phyloP scores from a whole-genome alignment of 64 coral and sea anemone species.

The Pocillopora verrucosa region DNA sequence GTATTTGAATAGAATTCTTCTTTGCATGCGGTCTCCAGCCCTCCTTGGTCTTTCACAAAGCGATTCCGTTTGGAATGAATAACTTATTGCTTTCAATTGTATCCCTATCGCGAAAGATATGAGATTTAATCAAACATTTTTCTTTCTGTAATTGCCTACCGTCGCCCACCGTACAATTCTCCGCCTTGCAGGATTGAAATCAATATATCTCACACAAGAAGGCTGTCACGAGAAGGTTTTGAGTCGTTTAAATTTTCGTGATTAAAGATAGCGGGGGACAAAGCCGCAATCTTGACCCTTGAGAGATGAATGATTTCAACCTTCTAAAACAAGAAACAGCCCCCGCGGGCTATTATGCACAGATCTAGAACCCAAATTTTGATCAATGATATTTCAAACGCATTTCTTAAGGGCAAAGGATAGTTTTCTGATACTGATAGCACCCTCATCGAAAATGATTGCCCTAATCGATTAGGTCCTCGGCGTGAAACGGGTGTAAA shows the following conservation, averaged over 20 bases:
- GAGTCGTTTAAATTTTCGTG: conserved; percentile 9
- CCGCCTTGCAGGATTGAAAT: neutral
- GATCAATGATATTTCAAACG: neutral
- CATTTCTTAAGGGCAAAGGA: neutral
- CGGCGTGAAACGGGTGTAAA: neutral
- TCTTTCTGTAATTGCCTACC: neutral
- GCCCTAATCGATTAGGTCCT: neutral
- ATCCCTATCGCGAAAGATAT: neutral
- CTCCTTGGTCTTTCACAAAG: neutral
- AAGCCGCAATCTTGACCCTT: neutral
- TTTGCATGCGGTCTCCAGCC: neutral
- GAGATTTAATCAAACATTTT: conserved; percentile 23
- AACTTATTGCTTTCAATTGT: neutral
- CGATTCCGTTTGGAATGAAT: neutral
- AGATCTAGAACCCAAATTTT: neutral
- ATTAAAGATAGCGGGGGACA: neutral
- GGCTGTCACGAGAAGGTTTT: neutral
- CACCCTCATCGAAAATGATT: neutral
- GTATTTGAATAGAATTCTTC: conserved; percentile 31
- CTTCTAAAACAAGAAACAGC: neutral
- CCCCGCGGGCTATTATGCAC: neutral
- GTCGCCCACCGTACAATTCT: neutral
- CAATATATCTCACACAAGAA: neutral
- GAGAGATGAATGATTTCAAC: neutral
- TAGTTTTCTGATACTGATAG: neutral